A percentile compares a stretch with the other conserved stretches of the same genome.
These are phyloP conservation scores for Hyperoodon ampullatus DNA, from an alignment of 2,113 vertebrate species.

Conservation along the genomic window DNA sequence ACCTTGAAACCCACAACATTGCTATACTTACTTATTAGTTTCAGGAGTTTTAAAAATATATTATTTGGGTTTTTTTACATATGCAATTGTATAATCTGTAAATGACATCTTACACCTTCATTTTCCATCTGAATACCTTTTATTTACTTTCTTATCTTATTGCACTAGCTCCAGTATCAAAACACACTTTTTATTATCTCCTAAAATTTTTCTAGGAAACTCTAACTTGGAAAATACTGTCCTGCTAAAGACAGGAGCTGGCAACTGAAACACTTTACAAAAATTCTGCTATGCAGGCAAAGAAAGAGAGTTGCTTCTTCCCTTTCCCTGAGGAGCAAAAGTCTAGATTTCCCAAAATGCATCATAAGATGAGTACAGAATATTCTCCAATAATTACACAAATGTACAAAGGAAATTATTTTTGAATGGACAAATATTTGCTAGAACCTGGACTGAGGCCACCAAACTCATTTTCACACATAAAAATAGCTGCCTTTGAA, in stretches of 20 bases:
- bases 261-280: not conserved
- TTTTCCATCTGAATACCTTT: not conserved
- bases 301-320: not conserved
- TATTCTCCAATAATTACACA: not conserved
- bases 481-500: not conserved
- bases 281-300: not conserved
- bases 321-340: not conserved
- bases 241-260: not conserved
- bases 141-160: not conserved
- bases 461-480: not conserved
- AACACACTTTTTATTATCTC: not conserved
- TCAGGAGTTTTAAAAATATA: not conserved
- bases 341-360: not conserved
- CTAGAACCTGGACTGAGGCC: not conserved
- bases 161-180: not conserved
- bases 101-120: not conserved
- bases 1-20: not conserved
- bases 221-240: not conserved
- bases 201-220: not conserved
- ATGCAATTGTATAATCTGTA: not conserved
- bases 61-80: not conserved
- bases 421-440: not conserved
- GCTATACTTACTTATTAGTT: not conserved
- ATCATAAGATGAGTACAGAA: not conserved
- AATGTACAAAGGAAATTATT: not conserved